These are phyloP conservation scores for Ditula angustiorana DNA, from an alignment of 2,888 invertebrate genomes.

Conservation along the genomic window DNA sequence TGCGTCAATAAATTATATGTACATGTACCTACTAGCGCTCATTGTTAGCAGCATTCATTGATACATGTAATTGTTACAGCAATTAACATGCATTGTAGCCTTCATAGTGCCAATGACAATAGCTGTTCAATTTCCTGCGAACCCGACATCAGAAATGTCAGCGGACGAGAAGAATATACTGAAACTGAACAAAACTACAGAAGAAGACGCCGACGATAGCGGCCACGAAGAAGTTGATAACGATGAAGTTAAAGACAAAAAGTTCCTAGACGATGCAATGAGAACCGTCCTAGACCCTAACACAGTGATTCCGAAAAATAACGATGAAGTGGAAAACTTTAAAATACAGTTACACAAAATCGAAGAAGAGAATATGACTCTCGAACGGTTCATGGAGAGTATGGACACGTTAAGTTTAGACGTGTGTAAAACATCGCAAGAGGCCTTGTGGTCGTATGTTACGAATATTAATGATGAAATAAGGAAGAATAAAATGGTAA, in stretches of 20 bases:
- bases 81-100: conserved; percentile 55
- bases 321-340: conserved; percentile 63
- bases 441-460: conserved; percentile 76
- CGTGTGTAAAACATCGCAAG: conserved; percentile 76
- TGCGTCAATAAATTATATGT: conserved; percentile 25
- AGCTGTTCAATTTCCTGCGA: conserved; percentile 64
- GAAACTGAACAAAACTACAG: conserved; percentile 66
- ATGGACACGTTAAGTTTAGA: conserved; percentile 78
- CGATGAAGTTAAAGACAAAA: conserved; percentile 73
- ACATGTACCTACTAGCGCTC: conserved; percentile 18
- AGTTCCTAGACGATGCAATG: conserved; percentile 75
- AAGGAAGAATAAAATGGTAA: conserved; percentile 78
- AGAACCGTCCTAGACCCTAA: conserved; percentile 71
- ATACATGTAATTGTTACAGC: conserved; percentile 57
- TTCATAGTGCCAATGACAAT: conserved; percentile 54
- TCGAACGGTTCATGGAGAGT: conserved; percentile 72
- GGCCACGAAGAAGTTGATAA: conserved; percentile 72
- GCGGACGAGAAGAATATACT: conserved; percentile 65
- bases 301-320: conserved; percentile 58
- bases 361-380: conserved; percentile 63
- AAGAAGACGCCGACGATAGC: conserved; percentile 69
- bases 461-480: conserved; percentile 72
- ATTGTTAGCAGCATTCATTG: conserved; percentile 27
- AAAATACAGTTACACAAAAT: conserved; percentile 67
- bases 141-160: conserved; percentile 76